Conservation (phyloP, 2,113 vertebrate species). For the Halcyon senegalensis region DNA sequence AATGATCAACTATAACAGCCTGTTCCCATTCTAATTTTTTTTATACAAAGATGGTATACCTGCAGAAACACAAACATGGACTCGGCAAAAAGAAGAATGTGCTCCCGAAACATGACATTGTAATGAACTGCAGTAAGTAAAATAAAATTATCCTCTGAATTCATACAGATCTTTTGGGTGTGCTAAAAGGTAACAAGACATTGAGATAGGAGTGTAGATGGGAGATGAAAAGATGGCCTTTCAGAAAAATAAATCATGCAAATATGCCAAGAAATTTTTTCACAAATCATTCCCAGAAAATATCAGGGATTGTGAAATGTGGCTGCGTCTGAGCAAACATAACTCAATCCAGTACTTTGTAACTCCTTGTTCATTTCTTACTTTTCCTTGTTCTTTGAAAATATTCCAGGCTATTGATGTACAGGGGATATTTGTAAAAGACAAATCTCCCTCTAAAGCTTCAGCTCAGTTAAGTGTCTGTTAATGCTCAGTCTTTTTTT, state of each 20-base stretch:
- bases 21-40: not conserved
- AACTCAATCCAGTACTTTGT: not conserved
- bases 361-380: not conserved
- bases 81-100: not conserved
- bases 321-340: not conserved
- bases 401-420: constrained; percentile 26
- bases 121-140: not conserved
- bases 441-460: not conserved
- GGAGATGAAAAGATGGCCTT: not conserved
- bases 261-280: not conserved
- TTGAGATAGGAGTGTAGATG: not conserved
- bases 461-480: not conserved
- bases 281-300: not conserved
- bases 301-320: not conserved
- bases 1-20: not conserved
- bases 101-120: not conserved
- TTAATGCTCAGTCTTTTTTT: not conserved
- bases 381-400: constrained; percentile 15
- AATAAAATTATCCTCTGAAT: not conserved
- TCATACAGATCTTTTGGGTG: not conserved
- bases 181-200: not conserved
- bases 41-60: not conserved
- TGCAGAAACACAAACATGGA: not conserved
- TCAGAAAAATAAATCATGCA: not conserved
- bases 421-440: constrained; percentile 12